These are phyloP conservation scores for Varecia variegata DNA, from an alignment of 2,797 vertebrate genomes.

Conservation along the genomic window DNA sequence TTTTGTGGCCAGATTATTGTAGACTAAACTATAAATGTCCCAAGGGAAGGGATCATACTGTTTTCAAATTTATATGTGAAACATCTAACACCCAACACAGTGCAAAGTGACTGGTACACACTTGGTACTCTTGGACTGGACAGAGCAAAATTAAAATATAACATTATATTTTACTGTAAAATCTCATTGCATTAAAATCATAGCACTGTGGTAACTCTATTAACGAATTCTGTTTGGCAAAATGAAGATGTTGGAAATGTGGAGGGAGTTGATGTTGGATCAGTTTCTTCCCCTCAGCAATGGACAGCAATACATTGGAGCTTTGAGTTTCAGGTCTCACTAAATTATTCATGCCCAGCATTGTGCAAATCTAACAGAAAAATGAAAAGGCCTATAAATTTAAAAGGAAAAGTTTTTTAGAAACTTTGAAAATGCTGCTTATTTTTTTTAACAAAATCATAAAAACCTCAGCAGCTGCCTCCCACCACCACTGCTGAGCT, in stretches of 20 bases:
- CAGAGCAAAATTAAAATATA: background rate
- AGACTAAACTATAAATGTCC: background rate
- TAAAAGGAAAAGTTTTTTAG: background rate
- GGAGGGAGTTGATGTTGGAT: rapidly evolving
- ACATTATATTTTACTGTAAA: background rate
- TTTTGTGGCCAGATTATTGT: background rate
- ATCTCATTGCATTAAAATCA: background rate
- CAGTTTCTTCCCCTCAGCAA: background rate
- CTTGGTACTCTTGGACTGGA: background rate
- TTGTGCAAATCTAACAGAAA: background rate
- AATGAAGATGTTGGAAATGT: background rate
- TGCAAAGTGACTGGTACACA: background rate
- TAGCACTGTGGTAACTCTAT: background rate
- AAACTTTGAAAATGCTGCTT: background rate
- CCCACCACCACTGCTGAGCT: background rate
- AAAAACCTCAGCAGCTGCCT: background rate
- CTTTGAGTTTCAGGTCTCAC: background rate
- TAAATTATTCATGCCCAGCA: background rate
- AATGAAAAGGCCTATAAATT: background rate
- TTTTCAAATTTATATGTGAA: background rate
- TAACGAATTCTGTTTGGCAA: background rate
- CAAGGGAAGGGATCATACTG: background rate
- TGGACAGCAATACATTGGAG: background rate
- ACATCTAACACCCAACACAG: background rate
- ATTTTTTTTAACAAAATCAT: background rate